Percentiles rank a stretch among this genome's conserved stretches.
Conservation (phyloP, 2,797 vertebrate species). For the Danio aesculapii region DNA sequence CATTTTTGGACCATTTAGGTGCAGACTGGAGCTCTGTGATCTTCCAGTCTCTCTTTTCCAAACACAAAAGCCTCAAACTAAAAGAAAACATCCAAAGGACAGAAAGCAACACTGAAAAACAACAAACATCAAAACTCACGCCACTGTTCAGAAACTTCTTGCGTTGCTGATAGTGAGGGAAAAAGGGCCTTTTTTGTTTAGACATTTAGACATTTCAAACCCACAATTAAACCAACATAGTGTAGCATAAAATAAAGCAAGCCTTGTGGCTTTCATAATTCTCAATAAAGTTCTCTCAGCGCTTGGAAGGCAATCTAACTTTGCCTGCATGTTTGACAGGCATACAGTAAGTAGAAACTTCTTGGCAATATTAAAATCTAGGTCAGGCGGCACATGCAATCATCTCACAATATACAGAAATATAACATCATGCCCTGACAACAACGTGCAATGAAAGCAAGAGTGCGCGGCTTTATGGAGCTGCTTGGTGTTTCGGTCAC, state of each 20-base stretch:
- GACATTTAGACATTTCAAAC: conserved; percentile 11
- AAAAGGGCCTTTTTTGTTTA: neutral
- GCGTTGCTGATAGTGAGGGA: neutral
- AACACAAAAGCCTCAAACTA: neutral
- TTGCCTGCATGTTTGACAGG: conserved; percentile 9
- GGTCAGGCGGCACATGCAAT: conserved; percentile 5
- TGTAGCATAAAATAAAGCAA: conserved; percentile 4
- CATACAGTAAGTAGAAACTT: conserved; percentile 19
- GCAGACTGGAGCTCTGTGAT: neutral
- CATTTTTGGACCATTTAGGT: neutral
- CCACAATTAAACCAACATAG: neutral
- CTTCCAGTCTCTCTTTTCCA: neutral
- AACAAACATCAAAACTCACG: neutral
- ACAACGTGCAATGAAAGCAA: conserved; percentile 24
- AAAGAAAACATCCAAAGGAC: neutral
- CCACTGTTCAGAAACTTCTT: neutral
- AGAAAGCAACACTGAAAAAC: neutral
- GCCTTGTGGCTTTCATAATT: neutral
- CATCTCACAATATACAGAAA: conserved; percentile 22
- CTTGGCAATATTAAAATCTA: conserved; percentile 18
- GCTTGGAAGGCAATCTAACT: conserved; percentile 5
- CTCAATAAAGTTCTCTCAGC: neutral
- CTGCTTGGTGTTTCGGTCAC: neutral
- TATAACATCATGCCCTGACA: conserved; percentile 34
- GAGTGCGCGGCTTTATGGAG: conserved; percentile 1